Base-by-base conservation (phyloP, 2,888 invertebrate species). In the Arctia plantaginis region DNA sequence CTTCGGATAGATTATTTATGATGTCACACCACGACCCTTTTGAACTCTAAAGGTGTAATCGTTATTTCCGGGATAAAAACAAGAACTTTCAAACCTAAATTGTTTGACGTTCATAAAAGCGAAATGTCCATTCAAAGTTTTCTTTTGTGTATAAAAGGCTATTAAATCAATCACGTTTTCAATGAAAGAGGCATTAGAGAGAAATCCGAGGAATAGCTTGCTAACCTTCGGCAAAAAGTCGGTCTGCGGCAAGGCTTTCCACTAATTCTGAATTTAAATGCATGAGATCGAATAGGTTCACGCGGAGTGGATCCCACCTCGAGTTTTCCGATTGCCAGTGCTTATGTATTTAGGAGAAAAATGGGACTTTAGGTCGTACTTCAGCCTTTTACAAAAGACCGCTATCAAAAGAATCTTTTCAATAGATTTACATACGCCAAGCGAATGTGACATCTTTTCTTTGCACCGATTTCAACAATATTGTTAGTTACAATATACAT, bases 211-310 rank as follows among this genome's bases (percentile, higher is more conserved):
- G 88, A 89, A 86, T 87, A 83, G 89, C 87, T 92, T 91, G 91
- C 93, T 92, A 90, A 92, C 94, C 92, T 92, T 88, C 84, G 86
- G 85, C 81, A 93, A 94, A 93, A 93, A 89, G 86, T 90, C 90
- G 87, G 90, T 90, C 87, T 92, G 93, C 87, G 92, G 91, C 88
- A 90, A 90, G 90, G 92, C 92, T 91, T 92, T 91, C 90, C 92
- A 92, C 94, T 95, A 95, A 95, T 95, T 95, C 94, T 92, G 93
- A 94, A 95, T 95, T 95, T 95, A 95, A 95, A 95, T 95, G 95
- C 95, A 95, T 95, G 95, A 95, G 95, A 94, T 94, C 93, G 94
- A 94, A 95, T 94, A 91, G 93, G 93, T 94, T 93, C 91, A 91
- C 91, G 91, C 91, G 90, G 89, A 90, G 90, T 87, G 92, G 89